phyloP scores from a whole-genome alignment of 2,113 vertebrate genomes.

The Entomyzon cyanotis region DNA sequence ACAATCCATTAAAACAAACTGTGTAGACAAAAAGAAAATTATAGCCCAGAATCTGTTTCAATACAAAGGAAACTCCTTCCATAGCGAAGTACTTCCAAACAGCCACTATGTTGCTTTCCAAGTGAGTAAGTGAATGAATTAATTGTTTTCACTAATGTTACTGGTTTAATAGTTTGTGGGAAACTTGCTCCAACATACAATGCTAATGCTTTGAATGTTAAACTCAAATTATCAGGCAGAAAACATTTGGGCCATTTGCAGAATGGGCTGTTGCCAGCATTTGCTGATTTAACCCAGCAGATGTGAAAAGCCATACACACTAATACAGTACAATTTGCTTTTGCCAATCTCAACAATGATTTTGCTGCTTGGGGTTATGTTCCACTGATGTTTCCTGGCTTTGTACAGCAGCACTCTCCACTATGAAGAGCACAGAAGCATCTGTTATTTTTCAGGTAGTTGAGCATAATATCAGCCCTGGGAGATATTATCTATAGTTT shows the following conservation, averaged over 20 bases:
- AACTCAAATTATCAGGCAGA: slow-evolving; percentile 72
- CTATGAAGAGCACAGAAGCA: slow-evolving; percentile 53
- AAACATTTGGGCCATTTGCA: slow-evolving; percentile 79
- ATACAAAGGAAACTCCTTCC: neutral
- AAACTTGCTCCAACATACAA: slow-evolving; percentile 10
- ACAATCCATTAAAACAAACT: neutral
- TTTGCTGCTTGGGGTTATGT: slow-evolving; percentile 57
- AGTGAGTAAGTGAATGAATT: neutral
- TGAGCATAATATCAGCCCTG: slow-evolving; percentile 65
- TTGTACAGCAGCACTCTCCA: neutral
- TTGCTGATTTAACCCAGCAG: slow-evolving; percentile 70
- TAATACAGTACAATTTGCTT: slow-evolving; percentile 63
- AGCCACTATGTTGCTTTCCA: neutral
- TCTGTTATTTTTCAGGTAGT: slow-evolving; percentile 72
- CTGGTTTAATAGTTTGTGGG: neutral
- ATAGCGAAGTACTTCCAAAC: neutral
- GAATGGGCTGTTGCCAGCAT: slow-evolving; percentile 74
- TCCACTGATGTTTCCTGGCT: slow-evolving; percentile 46
- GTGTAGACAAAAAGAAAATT: neutral
- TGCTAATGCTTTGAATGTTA: slow-evolving; percentile 43
- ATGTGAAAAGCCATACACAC: slow-evolving; percentile 71
- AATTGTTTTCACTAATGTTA: slow-evolving; percentile 6
- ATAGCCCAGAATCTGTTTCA: neutral
- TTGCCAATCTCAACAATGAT: slow-evolving; percentile 67
- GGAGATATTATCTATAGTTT: slow-evolving; percentile 57